Base-by-base conservation (phyloP, 53 echinoderm and acorn worm species). In the Paracentrotus lividus region DNA sequence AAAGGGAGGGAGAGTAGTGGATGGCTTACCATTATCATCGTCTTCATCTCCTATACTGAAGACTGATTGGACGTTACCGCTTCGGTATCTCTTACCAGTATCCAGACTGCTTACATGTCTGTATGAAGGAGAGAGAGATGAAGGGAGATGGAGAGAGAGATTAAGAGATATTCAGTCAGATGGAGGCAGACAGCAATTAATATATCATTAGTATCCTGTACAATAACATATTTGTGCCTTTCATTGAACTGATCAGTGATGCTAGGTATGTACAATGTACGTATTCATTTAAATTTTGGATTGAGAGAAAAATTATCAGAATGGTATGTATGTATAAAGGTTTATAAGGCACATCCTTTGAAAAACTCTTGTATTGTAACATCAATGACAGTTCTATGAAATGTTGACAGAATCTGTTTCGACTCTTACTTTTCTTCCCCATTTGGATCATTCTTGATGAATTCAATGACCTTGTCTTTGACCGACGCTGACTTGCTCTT, bases 31-130 rank as follows among this genome's bases (percentile, higher is more conserved):
- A 38, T 94, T 91, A 21, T 98, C 99, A 29, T 98, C 99, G 26
- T 98, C 97, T 55, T 98, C 99, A 94, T 98, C 99, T 18, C 95
- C 97, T 90, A 98, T 98, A 43, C 95, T 97, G 93, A 98, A 98
- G 32, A 98, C 99, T 14, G 95, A 93, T 88, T 97, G 96, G 81
- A 96, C 86, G 72, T 95, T 97, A 77, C 94, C 95, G 51, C 96
- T 97, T 27, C 97, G 78, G 88, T 98, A 98, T 75, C 97, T 93
- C 86, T 96, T 98, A 26, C 99, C 98, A 15, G 96, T 96, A 88
- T 97, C 99, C 44, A 95, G 94, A 96, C 99, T 98, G 67, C 97
- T 98, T 1, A 98, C 99, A 85, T 98, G 99, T 49, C 97, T 97
- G 14, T 6, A 67, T 8, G 26, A 18, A 61, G 24, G 26, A 27